These are phyloP conservation scores for Stegostoma tigrinum DNA, from an alignment of 2,113 vertebrate genomes.

Conservation along the genomic window DNA sequence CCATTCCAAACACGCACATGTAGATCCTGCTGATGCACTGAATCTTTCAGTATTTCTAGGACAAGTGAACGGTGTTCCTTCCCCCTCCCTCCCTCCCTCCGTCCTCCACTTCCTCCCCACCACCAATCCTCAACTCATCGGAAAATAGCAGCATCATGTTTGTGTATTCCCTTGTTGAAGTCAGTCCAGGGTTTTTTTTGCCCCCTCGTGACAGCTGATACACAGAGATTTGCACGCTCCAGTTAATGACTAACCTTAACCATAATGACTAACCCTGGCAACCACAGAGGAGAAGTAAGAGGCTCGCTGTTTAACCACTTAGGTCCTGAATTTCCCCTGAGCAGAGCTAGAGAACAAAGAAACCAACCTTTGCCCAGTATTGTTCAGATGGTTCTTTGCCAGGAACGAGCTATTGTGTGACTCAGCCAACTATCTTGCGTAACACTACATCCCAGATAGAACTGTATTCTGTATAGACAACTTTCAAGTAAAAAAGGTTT, in stretches of 20 bases:
- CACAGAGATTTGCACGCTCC: background rate
- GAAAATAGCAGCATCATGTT: background rate
- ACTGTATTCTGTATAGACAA: background rate
- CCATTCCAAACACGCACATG: too few relatives aligned
- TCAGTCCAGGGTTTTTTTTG: background rate
- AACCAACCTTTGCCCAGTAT: background rate
- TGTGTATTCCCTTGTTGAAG: background rate
- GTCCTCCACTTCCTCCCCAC: too few relatives aligned
- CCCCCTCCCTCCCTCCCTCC: background rate
- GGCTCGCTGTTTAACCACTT: background rate
- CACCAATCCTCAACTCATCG: background rate
- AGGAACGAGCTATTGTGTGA: background rate
- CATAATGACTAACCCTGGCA: slow-evolving; percentile 31
- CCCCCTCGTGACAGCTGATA: slow-evolving; percentile 7
- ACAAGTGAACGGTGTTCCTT: background rate
- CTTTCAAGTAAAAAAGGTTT: background rate
- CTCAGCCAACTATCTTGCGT: background rate
- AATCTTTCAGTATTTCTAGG: background rate
- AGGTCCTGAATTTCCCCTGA: background rate
- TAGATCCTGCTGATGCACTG: background rate
- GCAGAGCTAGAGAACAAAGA: background rate
- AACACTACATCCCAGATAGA: background rate
- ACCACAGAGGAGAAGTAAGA: background rate
- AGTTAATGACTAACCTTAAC: slow-evolving; percentile 18
- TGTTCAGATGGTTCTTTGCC: background rate